A percentile compares a stretch with the other conserved stretches of the same genome.
Conservation (phyloP, 2,113 vertebrate genomes). For the Ptychochromis oligacanthus region DNA sequence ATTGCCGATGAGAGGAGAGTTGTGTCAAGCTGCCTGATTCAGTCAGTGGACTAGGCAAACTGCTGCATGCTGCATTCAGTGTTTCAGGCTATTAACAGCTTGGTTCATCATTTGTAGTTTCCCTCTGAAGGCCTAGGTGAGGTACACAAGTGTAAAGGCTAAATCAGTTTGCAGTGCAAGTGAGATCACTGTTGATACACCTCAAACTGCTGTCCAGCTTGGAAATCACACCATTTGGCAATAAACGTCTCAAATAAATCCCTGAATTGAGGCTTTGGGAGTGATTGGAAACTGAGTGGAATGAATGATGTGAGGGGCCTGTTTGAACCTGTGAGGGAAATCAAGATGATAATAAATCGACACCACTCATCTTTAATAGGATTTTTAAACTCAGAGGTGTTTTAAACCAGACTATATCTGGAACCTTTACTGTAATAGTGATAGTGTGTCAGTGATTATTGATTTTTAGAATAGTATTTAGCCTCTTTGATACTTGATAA, state of each 20-base stretch:
- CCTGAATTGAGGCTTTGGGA: conserved; percentile 41
- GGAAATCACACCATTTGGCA: conserved; percentile 46
- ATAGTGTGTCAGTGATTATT: conserved; percentile 17
- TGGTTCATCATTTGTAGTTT: conserved; percentile 33
- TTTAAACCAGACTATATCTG: conserved; percentile 22
- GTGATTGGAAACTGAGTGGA: conserved; percentile 32
- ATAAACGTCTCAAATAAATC: conserved; percentile 51
- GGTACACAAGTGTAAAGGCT: conserved; percentile 10
- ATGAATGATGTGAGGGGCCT: conserved; percentile 35
- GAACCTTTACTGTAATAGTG: not conserved
- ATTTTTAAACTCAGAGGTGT: not conserved
- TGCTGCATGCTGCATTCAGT: not conserved
- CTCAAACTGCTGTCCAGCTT: conserved; percentile 34
- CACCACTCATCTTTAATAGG: conserved; percentile 37
- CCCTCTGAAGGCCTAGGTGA: conserved; percentile 1
- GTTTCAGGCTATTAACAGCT: conserved; percentile 6
- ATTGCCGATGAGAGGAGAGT: not conserved
- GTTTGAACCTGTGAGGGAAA: conserved; percentile 24
- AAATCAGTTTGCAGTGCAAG: conserved; percentile 24
- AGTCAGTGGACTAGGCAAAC: conserved; percentile 3
- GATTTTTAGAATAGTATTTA: not conserved
- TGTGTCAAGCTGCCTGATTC: not conserved
- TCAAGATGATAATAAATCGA: conserved; percentile 22
- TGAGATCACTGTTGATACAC: conserved; percentile 27
- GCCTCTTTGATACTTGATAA: not conserved